Evolutionary conservation across 1,140 invertebrate species (phyloP), one percentile per base, ranked within the genome.

Genomic region (Bombus polaris): DNA sequence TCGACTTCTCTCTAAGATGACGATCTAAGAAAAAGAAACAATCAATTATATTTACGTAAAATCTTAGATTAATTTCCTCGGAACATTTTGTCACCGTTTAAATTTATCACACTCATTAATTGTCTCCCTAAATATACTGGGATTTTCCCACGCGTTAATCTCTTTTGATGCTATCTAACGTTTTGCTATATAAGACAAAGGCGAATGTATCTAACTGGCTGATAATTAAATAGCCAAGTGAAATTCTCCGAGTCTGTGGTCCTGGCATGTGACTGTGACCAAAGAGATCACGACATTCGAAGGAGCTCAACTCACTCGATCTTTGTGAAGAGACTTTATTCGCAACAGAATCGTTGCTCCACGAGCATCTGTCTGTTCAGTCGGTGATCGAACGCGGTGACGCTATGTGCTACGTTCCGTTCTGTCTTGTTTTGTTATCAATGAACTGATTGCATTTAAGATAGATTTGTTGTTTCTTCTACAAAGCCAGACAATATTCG

Each of bases 261-360:
- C 37, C 65, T 6, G 66, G 2, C 77, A 5, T 4, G 35, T 8
- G 57, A 53, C 42, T 70, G 28, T 85, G 57, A 66, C 32, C 70
- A 32, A n/a, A 9, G 18, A 15, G 25, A 74, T 32, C 53, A 59
- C 32, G 18, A 53, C 35, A 53, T 28, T 81, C 28, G 12, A 28
- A 5, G 9, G 18, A 42, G 32, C 35, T 62, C 22, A 10, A 44
- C 4, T 35, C 3, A n/a, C 4, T 37, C 35, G 44, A 70, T 72
- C 79, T 44, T 53, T 15, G 25, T 32, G 75, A 75, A 86, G 66
- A 68, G 70, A 57, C 62, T 68, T 44, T 66, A 35, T 80, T 25
- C 66, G 42, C 28, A 42, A 35, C 22, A 47, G 73, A 39, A 84
- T 86, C 81, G 88, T 86, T 88, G 77, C n/a, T 81, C 72, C 47